These are phyloP conservation scores for Lepeophtheirus salmonis DNA, from an alignment of 1,140 invertebrate species.

Conservation along the genomic window DNA sequence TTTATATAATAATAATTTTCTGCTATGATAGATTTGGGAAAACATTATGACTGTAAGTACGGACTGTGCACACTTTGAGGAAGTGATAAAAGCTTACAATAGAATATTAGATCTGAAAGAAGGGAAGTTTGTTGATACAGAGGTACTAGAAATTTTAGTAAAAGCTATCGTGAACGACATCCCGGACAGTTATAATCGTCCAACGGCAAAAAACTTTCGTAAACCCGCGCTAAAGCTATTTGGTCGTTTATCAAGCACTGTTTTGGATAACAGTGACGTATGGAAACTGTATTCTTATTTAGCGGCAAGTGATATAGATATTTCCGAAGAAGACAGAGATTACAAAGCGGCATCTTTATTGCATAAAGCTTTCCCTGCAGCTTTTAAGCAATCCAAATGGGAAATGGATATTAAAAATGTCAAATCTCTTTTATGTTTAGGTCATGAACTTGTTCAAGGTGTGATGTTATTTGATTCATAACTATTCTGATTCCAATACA, in stretches of 20 bases:
- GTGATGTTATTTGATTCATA: not conserved
- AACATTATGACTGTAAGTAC: conserved; percentile 67
- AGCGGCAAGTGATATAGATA: conserved; percentile 32
- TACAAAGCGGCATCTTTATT: conserved; percentile 36
- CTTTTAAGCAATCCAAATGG: conserved; percentile 36
- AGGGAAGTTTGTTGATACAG: conserved; percentile 48
- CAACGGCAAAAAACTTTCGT: conserved; percentile 29
- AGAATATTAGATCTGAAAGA: conserved; percentile 59
- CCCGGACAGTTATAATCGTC: conserved; percentile 35
- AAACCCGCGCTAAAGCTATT: conserved; percentile 52
- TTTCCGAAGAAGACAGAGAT: conserved; percentile 39
- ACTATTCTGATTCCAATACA: not conserved
- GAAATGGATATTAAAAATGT: conserved; percentile 34
- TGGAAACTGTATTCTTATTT: conserved; percentile 50
- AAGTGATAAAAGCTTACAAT: conserved; percentile 62
- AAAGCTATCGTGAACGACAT: conserved; percentile 45
- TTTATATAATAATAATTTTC: not conserved
- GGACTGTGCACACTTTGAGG: conserved; percentile 37
- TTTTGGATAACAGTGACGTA: conserved; percentile 43
- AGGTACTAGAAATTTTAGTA: conserved; percentile 53
- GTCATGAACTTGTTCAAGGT: not conserved
- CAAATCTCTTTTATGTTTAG: not conserved
- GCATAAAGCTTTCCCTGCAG: conserved; percentile 33
- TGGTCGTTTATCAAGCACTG: conserved; percentile 48
- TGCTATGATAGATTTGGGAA: conserved; percentile 64